phyloP scores from a whole-genome alignment of 2,113 vertebrate genomes.

The Manacus vitellinus region DNA sequence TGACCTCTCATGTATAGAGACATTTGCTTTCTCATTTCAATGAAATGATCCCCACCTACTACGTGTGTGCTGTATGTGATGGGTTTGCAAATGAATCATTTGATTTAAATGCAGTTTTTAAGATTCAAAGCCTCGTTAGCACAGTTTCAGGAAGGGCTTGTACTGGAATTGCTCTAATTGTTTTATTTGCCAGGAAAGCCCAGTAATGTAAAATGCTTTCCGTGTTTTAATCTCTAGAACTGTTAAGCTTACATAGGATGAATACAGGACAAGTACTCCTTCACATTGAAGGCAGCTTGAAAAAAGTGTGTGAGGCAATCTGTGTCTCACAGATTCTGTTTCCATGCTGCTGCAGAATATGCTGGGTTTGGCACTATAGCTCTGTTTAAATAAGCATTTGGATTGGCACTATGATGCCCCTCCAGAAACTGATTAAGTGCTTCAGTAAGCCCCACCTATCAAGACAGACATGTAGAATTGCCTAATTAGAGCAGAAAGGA shows the following conservation, averaged over 20 bases:
- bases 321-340: conserved; percentile 39
- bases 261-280: background rate
- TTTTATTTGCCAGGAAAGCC: conserved; percentile 34
- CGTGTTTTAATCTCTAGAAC: conserved; percentile 17
- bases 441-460: conserved; percentile 59
- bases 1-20: conserved; percentile 78
- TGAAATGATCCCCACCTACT: conserved; percentile 75
- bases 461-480: conserved; percentile 28
- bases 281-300: background rate
- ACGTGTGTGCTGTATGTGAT: conserved; percentile 56
- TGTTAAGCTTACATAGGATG: background rate
- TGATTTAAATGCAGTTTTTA: conserved; percentile 63
- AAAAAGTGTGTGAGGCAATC: background rate
- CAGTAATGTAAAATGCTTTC: background rate
- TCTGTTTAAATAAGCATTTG: conserved; percentile 45
- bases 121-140: conserved; percentile 52
- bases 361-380: conserved; percentile 38
- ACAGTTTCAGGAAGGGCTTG: background rate
- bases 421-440: conserved; percentile 64
- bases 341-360: conserved; percentile 59
- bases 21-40: conserved; percentile 77
- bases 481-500: conserved; percentile 55
- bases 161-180: conserved; percentile 14
- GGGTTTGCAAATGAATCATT: conserved; percentile 69
- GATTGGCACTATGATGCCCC: conserved; percentile 2